These are phyloP conservation scores for Eueides isabella DNA, from an alignment of 1,140 invertebrate genomes.

Conservation along the genomic window DNA sequence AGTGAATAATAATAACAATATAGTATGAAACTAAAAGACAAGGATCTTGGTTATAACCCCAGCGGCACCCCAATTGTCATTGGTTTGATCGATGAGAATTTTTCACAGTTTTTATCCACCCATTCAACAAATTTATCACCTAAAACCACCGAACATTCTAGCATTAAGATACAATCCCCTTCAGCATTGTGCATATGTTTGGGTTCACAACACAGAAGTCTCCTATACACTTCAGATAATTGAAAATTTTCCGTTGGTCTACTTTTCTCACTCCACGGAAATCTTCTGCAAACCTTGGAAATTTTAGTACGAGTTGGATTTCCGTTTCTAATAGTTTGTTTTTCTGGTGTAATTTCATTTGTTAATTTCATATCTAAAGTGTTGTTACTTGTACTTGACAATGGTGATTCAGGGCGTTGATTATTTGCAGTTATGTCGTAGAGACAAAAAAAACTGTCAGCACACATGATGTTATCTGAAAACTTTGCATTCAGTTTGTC, in stretches of 20 bases:
- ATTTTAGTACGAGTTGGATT: background rate
- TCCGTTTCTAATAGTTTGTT: background rate
- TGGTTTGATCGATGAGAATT: slow-evolving; percentile 46
- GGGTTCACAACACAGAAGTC: background rate
- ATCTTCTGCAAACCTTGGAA: slow-evolving; percentile 20
- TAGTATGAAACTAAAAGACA: background rate
- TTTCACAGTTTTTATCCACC: slow-evolving; percentile 46
- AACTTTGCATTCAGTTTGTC: background rate
- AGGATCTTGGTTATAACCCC: background rate
- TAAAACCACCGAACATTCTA: slow-evolving; percentile 14
- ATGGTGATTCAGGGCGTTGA: background rate
- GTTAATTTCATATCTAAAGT: background rate
- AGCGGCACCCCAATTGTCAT: slow-evolving; percentile 50
- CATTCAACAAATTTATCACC: slow-evolving; percentile 49
- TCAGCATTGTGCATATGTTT: slow-evolving; percentile 2
- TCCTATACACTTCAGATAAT: slow-evolving; percentile 12
- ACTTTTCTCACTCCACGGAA: slow-evolving; percentile 29
- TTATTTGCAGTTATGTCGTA: background rate
- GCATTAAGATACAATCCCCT: background rate
- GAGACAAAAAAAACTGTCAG: background rate
- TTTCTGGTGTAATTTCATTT: slow-evolving; percentile 7
- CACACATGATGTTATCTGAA: background rate
- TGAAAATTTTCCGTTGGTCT: slow-evolving; percentile 10
- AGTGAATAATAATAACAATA: too few species aligned
- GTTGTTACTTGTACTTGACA: background rate